A percentile compares a stretch with the other conserved stretches of the same genome.
Evolutionary conservation across 1,140 invertebrate genomes (phyloP).

Genomic region (Drosophila prosaltans): DNA sequence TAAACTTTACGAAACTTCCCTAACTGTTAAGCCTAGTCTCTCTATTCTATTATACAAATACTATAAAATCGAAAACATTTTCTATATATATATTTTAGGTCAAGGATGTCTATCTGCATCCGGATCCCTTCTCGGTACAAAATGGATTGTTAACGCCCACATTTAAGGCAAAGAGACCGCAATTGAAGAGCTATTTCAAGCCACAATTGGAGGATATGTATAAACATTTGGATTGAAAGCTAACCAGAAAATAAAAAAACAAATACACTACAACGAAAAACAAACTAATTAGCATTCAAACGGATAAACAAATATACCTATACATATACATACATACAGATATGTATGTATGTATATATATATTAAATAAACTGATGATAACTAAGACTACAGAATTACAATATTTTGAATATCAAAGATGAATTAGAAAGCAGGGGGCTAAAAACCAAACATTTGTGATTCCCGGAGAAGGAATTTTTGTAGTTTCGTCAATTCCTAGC

Average conservation of each 20-base stretch:
- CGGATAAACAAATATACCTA: constrained; percentile 42
- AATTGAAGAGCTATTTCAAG: constrained; percentile 95
- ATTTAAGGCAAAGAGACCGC: constrained; percentile 96
- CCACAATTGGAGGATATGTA: constrained; percentile 96
- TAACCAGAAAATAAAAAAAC: not conserved
- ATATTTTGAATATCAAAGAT: constrained; percentile 52
- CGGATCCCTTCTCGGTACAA: constrained; percentile 97
- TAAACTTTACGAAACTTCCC: too few relatives aligned
- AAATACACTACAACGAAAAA: constrained; percentile 48
- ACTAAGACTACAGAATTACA: constrained; percentile 64
- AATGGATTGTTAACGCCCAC: constrained; percentile 98
- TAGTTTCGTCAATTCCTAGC: constrained; percentile 77
- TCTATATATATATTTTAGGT: constrained; percentile 86
- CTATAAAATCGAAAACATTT: too few relatives aligned
- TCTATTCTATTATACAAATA: too few relatives aligned
- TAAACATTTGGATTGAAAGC: constrained; percentile 84
- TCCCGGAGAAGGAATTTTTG: constrained; percentile 46
- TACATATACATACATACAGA: constrained; percentile 27
- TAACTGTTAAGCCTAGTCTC: too few relatives aligned
- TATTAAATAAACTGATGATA: constrained; percentile 51
- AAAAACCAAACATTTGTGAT: constrained; percentile 48
- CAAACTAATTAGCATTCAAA: constrained; percentile 62
- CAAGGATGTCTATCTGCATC: constrained; percentile 96
- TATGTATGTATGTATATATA: constrained; percentile 22
- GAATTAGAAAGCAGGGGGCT: constrained; percentile 20